A percentile compares a stretch with the other conserved stretches of the same genome.
Evolutionary conservation across 1,140 invertebrate species (phyloP).

Genomic region (Diorhabda sublineata): DNA sequence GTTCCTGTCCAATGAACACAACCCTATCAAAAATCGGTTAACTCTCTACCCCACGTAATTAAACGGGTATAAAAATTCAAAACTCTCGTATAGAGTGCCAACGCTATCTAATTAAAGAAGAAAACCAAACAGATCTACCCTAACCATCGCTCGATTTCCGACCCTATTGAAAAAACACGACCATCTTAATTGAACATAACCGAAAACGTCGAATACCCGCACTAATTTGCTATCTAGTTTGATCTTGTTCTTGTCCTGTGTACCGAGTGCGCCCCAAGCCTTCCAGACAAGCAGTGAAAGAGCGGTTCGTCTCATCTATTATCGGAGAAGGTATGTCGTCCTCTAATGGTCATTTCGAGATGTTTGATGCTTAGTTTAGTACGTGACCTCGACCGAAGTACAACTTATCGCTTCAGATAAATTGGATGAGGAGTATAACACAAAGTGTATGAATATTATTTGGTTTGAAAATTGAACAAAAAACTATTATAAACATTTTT

Average conservation of each 20-base stretch:
- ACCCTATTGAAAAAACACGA: conserved; percentile 12
- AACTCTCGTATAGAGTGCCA: neutral
- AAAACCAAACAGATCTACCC: neutral
- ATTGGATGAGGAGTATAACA: too few relatives aligned
- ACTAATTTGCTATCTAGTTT: conserved; percentile 14
- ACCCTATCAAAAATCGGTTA: neutral
- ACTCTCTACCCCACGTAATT: neutral
- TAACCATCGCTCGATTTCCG: neutral
- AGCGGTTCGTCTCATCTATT: too few relatives aligned
- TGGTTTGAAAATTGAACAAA: too few relatives aligned
- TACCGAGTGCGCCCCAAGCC: neutral
- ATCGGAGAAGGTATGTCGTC: neutral
- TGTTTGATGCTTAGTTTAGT: conserved; percentile 20
- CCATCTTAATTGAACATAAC: conserved; percentile 18
- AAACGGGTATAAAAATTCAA: neutral
- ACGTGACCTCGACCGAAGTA: conserved; percentile 16
- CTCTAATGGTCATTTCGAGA: conserved; percentile 19
- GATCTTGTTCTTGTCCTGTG: conserved; percentile 3
- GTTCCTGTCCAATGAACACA: neutral
- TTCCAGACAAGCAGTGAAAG: neutral
- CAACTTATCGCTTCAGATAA: too few relatives aligned
- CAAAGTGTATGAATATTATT: too few relatives aligned
- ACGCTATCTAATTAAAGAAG: neutral
- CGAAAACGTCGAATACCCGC: conserved; percentile 15
- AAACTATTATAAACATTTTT: too few relatives aligned